phyloP scores from a whole-genome alignment of 2,113 vertebrate species.

The Fukomys damarensis region DNA sequence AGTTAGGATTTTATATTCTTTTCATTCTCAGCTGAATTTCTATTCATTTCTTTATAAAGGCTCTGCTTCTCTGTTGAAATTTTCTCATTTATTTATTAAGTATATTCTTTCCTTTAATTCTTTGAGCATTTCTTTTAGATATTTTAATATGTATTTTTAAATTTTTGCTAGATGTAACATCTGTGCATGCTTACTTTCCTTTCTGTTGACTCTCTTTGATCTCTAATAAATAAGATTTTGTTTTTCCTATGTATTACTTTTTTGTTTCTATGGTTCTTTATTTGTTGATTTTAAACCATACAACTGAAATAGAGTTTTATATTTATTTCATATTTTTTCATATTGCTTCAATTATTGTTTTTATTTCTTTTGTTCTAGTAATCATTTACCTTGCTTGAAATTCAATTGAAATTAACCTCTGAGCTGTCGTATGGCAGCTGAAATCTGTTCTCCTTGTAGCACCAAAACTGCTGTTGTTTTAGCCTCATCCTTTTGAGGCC shows the following conservation, averaged over 20 bases:
- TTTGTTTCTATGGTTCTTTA: not conserved
- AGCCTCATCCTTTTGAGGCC: accelerated
- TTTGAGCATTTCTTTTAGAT: not conserved
- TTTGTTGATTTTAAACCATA: not conserved
- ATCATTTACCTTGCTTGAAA: not conserved
- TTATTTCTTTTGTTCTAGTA: not conserved
- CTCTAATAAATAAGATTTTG: not conserved
- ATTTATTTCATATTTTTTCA: not conserved
- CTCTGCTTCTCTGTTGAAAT: not conserved
- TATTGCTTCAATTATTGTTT: not conserved
- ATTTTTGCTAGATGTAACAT: not conserved
- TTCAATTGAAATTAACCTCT: not conserved
- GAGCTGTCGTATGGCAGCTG: not conserved
- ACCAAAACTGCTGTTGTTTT: not conserved
- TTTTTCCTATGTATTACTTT: not conserved
- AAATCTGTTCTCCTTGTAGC: not conserved
- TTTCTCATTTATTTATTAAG: not conserved
- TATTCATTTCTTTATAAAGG: not conserved
- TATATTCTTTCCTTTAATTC: not conserved
- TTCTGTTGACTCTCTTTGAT: not conserved
- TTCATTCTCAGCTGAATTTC: not conserved
- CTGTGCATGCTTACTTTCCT: not conserved
- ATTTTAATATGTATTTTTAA: not conserved
- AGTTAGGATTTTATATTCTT: not conserved
- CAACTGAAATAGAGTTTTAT: not conserved